A percentile compares a stretch with the other conserved stretches of the same genome.
Evolutionary conservation across 2,888 invertebrate genomes (phyloP).

Genomic region (Leuctra nigra): DNA sequence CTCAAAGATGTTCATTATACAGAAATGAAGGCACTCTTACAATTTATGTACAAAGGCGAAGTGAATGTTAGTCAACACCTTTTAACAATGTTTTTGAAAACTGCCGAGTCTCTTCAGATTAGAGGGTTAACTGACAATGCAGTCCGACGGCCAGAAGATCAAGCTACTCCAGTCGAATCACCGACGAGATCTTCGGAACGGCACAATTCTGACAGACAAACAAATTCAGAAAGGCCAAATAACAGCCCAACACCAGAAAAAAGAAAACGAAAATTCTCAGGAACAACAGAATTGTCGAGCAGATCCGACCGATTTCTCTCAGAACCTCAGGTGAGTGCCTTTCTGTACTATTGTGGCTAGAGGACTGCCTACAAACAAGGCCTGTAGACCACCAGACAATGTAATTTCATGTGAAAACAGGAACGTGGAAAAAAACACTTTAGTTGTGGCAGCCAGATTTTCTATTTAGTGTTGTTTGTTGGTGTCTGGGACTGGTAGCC

Average conservation of each 20-base stretch:
- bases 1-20: constrained; percentile 85
- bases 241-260: constrained; percentile 44
- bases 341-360: too few relatives aligned
- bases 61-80: constrained; percentile 89
- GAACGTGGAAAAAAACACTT: too few relatives aligned
- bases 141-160: constrained; percentile 44
- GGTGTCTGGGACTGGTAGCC: too few relatives aligned
- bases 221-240: constrained; percentile 24
- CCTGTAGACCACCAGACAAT: too few relatives aligned
- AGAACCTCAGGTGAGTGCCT: constrained; percentile 57
- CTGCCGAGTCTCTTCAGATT: constrained; percentile 85
- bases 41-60: constrained; percentile 91
- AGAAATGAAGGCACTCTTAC: constrained; percentile 83
- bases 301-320: constrained; percentile 58
- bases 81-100: constrained; percentile 84
- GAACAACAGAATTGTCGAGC: constrained; percentile 58
- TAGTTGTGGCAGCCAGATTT: too few relatives aligned
- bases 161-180: constrained; percentile 37
- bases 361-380: too few relatives aligned
- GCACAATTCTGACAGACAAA: constrained; percentile 36
- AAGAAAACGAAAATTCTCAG: constrained; percentile 58
- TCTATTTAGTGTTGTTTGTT: too few relatives aligned
- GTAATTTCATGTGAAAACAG: too few relatives aligned
- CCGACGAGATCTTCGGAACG: constrained; percentile 40
- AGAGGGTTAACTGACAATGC: constrained; percentile 84